Evolutionary conservation across 2,113 vertebrate genomes (phyloP), one percentile per base, ranked within the genome.

Genomic region (Festucalex cinctus): DNA sequence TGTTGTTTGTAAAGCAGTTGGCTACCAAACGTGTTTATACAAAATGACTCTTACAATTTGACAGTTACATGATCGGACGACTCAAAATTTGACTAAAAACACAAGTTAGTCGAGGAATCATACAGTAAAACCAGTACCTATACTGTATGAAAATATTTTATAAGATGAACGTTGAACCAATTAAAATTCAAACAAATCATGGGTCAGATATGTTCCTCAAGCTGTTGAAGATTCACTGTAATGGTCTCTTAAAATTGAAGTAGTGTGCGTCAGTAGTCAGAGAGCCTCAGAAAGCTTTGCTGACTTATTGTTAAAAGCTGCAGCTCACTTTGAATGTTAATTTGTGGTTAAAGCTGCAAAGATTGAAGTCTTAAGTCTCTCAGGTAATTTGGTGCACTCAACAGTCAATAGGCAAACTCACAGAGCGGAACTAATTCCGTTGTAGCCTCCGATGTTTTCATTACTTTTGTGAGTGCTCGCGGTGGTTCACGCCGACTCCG

Each of bases 341-440:
- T 62, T 86, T 81, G 74, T 41, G 63, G 24, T 73, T 28, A 71
- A 65, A 75, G 49, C 78, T 32, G 57, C 72, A 64, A 68, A 81
- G 74, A 83, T 88, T 87, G 88, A 91, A 92, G 91, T 91, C 90
- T 88, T 89, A 83, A 88, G 84, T 86, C 90, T 88, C 77, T 90
- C 75, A 80, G 79, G 73, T 89, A 87, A 86, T 88, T 87, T 76
- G 71, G 82, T 88, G 78, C 63, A 78, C 74, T 37, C 83, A 73
- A 80, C 76, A 84, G 76, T 76, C 67, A 82, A 75, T 76, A 63
- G 84, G 63, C 68, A 75, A 83, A 83, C 75, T 78, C 56, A 73
- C 68, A 22, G 72, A 87, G 78, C 68, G 85, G 79, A 83, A 85
- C 83, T 84, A 86, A 87, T 84, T 80, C 80, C 73, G 2, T 28